These are phyloP conservation scores for Ecliptopera silaceata DNA, from an alignment of 2,888 invertebrate species.

Conservation along the genomic window DNA sequence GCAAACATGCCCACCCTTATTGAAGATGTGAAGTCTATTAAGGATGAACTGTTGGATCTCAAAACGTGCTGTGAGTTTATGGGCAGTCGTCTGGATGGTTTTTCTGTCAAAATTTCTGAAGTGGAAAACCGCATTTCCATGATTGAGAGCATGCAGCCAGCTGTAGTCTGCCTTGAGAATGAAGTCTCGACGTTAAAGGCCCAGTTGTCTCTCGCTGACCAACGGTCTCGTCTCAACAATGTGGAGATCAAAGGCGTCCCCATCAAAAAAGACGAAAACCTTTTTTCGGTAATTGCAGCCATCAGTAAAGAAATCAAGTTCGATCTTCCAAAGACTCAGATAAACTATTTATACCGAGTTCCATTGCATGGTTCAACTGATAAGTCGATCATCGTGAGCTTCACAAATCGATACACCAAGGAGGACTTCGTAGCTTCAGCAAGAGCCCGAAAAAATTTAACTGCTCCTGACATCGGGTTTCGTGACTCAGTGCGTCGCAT, in stretches of 20 bases:
- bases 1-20: constrained; percentile 17
- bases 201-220: constrained; percentile 16
- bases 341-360: constrained; percentile 3
- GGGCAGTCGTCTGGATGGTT: constrained; percentile 6
- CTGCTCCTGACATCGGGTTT: constrained; percentile 5
- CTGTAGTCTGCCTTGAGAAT: constrained; percentile 13
- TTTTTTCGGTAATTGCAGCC: constrained; percentile 12
- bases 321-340: neutral
- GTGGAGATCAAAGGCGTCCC: constrained; percentile 35
- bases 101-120: neutral
- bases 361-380: constrained; percentile 5
- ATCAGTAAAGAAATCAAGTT: neutral
- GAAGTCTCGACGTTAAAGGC: constrained; percentile 17
- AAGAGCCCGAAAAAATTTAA: neutral
- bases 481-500: neutral
- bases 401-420: constrained; percentile 7
- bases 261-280: constrained; percentile 32
- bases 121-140: constrained; percentile 13
- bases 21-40: constrained; percentile 25
- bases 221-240: constrained; percentile 26
- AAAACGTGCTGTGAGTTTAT: constrained; percentile 15
- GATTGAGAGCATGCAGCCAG: constrained; percentile 14
- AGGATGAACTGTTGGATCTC: constrained; percentile 24
- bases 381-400: constrained; percentile 11
- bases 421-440: constrained; percentile 13